Evolutionary conservation across 1,140 invertebrate genomes (phyloP).

Genomic region (Spodoptera litura): DNA sequence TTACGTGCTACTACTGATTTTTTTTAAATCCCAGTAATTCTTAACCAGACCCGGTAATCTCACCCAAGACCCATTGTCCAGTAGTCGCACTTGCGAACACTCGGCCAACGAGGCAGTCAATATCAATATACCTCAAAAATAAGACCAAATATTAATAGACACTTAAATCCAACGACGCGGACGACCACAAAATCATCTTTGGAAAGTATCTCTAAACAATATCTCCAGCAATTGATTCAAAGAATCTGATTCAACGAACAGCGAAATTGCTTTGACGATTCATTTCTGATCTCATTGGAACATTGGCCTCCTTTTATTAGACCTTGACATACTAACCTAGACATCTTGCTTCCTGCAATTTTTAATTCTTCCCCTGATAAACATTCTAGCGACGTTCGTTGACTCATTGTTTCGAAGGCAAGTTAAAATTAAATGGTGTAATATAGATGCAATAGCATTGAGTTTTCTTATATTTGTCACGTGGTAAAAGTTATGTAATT

Average conservation of each 20-base stretch:
- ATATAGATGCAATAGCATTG: background rate
- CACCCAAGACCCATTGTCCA: too few relatives aligned
- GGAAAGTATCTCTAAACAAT: background rate
- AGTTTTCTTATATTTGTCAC: background rate
- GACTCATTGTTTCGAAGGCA: constrained; percentile 1
- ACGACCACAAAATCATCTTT: constrained; percentile 4
- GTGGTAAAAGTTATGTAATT: background rate
- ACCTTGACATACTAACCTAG: constrained; percentile 44
- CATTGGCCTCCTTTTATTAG: background rate
- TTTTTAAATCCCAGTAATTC: too few relatives aligned
- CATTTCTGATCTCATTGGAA: constrained; percentile 2
- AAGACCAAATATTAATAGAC: too few relatives aligned
- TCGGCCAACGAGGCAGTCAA: background rate
- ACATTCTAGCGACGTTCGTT: constrained; percentile 3
- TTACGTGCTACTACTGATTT: too few relatives aligned
- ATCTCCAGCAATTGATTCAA: constrained; percentile 20
- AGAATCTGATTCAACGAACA: constrained; percentile 17
- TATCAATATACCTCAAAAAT: background rate
- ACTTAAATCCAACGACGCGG: background rate
- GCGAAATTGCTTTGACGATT: constrained; percentile 6
- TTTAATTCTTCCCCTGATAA: constrained; percentile 16
- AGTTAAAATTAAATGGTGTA: background rate
- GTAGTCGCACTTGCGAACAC: too few relatives aligned
- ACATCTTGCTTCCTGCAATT: constrained; percentile 11
- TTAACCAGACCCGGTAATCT: too few relatives aligned